These are phyloP conservation scores for Melanogrammus aeglefinus DNA, from an alignment of 2,797 vertebrate species.

Conservation along the genomic window DNA sequence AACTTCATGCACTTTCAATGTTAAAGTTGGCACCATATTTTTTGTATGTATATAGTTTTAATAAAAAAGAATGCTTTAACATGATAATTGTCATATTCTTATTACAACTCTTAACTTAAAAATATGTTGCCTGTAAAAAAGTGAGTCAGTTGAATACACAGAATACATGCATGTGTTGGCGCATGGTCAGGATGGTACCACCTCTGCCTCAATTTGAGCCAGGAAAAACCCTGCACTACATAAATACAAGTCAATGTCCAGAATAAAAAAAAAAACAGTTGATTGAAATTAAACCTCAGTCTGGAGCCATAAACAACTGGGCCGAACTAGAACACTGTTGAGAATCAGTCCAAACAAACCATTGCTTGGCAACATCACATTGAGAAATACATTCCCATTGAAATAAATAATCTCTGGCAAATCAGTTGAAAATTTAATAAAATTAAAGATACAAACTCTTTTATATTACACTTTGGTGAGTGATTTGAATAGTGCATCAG, in stretches of 20 bases:
- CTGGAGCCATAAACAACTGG: slow-evolving; percentile 1
- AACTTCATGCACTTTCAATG: too few species aligned
- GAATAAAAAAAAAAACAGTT: not conserved
- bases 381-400: not conserved
- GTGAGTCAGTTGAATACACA: too few species aligned
- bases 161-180: too few species aligned
- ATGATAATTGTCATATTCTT: too few species aligned
- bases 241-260: not conserved
- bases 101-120: too few species aligned
- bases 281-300: not conserved
- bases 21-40: too few species aligned
- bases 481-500: not conserved
- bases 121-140: too few species aligned
- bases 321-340: not conserved
- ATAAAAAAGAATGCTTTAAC: too few species aligned
- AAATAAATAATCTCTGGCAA: not conserved
- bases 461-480: not conserved
- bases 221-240: too few species aligned
- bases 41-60: too few species aligned
- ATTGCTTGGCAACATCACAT: not conserved
- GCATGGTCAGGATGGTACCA: too few species aligned
- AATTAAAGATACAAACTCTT: not conserved
- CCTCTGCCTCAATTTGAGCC: too few species aligned
- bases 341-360: not conserved
- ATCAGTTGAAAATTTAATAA: not conserved